Base-by-base conservation (phyloP, 2,797 vertebrate genomes). In the Hydrolagus colliei region DNA sequence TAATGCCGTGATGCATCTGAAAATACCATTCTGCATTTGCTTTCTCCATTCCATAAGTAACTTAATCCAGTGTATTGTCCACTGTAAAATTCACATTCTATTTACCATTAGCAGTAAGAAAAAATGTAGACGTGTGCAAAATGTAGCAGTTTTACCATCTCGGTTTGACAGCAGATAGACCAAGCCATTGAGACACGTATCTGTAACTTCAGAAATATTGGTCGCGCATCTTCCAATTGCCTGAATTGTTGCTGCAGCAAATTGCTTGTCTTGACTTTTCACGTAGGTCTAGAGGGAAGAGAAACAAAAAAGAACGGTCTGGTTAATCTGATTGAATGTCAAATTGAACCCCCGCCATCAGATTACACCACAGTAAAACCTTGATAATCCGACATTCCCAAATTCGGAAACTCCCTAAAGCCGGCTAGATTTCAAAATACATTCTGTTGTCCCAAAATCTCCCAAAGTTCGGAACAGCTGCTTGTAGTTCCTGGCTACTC, bases 241-340 rank as follows among this genome's bases (percentile, higher is more conserved):
- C 89, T 98, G 97, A 88, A 98, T 98, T 71, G 98, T 98, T 87
- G 96, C 96, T 2, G 97, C 98, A 1, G 97, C 98, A 88, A 99
- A 99, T 0, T 93, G 93, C 88, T 99, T 99, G 91, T 99, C 98
- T 89, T 98, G 97, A 90, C 98, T 99, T 91, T 96, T 99, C 88
- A 99, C 97, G 0, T 99, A 99, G 0, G 98, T 99, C 97, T 99
- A 91, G 72, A 90, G 89, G 89, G 86, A 87, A 91, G 0, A 91
- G 73, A 65, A 18, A 52, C 62, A 20, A 18, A 22, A 73, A 86
- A 73, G 20, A 72, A 59, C 10, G 27, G 13, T 73, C 71, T 41
- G 20, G 20, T 72, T 22, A 86, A 16, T 35, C 14, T 63, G 35
- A 86, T 61, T 20, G 16, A 80, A 80, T 18, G 11, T 32, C 27